A percentile compares a stretch with the other conserved stretches of the same genome.
These are phyloP conservation scores for Danio tinwini DNA, from an alignment of 2,797 vertebrate species.

Conservation along the genomic window DNA sequence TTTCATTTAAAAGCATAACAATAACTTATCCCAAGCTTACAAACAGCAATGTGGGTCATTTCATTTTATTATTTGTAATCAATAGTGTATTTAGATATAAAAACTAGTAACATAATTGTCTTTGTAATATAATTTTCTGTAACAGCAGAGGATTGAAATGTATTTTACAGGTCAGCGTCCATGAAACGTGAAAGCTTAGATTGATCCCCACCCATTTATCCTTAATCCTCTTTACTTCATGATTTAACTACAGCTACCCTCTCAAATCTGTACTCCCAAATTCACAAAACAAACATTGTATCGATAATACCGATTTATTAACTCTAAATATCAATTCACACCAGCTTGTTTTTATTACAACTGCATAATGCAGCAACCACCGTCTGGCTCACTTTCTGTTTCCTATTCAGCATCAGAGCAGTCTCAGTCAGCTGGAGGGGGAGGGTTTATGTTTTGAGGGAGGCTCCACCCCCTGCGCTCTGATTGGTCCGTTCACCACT, in stretches of 20 bases:
- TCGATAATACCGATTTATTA: not conserved
- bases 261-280: slow-evolving; percentile 5
- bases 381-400: slow-evolving; percentile 33
- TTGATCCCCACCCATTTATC: not conserved
- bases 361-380: slow-evolving; percentile 30
- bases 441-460: slow-evolving; percentile 63
- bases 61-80: too few species aligned
- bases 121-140: not conserved
- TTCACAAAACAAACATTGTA: not conserved
- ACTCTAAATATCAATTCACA: not conserved
- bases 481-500: slow-evolving; percentile 71
- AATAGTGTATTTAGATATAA: too few species aligned
- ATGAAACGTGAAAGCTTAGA: slow-evolving; percentile 14
- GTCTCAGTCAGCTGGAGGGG: slow-evolving; percentile 56
- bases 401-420: slow-evolving; percentile 14
- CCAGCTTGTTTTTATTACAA: slow-evolving; percentile 1
- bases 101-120: too few species aligned
- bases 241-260: not conserved
- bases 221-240: slow-evolving; percentile 31
- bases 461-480: slow-evolving; percentile 69
- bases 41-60: not conserved
- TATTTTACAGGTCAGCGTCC: not conserved
- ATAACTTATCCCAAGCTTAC: not conserved
- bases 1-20: not conserved
- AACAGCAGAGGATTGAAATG: not conserved